phyloP scores from a whole-genome alignment of 2,797 vertebrate genomes.

The Halcyon chelicuti region DNA sequence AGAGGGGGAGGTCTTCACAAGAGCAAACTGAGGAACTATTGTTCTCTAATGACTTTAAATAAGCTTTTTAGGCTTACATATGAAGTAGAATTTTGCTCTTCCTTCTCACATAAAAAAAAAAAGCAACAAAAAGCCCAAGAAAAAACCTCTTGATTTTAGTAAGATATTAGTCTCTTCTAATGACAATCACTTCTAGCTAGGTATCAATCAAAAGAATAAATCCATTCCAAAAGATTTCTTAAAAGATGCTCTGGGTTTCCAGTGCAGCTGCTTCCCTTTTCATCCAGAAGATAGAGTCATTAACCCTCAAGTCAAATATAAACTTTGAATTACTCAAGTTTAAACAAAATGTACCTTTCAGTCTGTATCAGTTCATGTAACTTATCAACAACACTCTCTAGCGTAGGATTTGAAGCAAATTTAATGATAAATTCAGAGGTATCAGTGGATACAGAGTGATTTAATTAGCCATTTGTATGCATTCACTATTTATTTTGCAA shows the following conservation, averaged over 20 bases:
- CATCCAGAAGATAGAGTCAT: not conserved
- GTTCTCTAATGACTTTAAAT: constrained; percentile 74
- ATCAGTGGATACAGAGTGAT: not conserved
- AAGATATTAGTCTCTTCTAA: constrained; percentile 27
- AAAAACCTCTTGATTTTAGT: not conserved
- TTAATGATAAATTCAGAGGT: not conserved
- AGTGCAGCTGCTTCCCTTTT: not conserved
- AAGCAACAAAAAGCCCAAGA: not conserved
- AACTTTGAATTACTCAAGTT: not conserved
- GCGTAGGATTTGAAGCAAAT: not conserved
- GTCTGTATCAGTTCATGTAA: not conserved
- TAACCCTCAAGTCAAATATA: constrained; percentile 27
- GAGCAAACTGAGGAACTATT: constrained; percentile 57
- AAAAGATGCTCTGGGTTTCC: constrained; percentile 18
- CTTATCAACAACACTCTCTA: not conserved
- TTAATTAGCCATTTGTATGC: not conserved
- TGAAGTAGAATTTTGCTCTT: constrained; percentile 48
- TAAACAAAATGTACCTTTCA: not conserved
- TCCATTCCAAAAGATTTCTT: not conserved
- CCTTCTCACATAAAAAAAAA: not conserved
- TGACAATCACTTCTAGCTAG: constrained; percentile 24
- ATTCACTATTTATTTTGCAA: not conserved
- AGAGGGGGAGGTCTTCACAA: constrained; percentile 64
- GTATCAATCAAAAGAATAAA: constrained; percentile 59
- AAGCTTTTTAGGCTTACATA: constrained; percentile 50